Evolutionary conservation across 2,113 vertebrate genomes (phyloP).

Genomic region (Nycticorax nycticorax): DNA sequence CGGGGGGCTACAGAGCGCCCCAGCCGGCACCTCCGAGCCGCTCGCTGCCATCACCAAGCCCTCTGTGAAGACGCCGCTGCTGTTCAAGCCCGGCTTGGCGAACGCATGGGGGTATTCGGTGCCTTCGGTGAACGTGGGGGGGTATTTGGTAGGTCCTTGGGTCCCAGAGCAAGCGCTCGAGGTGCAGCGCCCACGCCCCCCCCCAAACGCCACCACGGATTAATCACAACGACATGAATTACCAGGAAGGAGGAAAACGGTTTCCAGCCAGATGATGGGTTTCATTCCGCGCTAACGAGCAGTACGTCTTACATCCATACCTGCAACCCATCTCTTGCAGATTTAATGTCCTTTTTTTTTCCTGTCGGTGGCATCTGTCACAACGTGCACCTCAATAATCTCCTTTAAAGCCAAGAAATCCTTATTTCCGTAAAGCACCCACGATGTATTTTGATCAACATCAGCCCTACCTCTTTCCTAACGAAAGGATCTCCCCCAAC

Average conservation of each 20-base stretch:
- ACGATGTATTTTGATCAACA: conserved; percentile 69
- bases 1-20: rapidly evolving
- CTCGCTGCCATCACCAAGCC: rapidly evolving
- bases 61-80: rapidly evolving
- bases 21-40: rapidly evolving
- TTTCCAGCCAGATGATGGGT: background rate
- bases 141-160: too few relatives aligned
- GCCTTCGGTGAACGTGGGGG: too few relatives aligned
- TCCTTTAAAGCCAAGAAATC: conserved; percentile 62
- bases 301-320: conserved; percentile 39
- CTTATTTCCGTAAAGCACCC: conserved; percentile 62
- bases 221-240: background rate
- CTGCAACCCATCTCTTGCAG: conserved; percentile 23
- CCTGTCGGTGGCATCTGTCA: conserved; percentile 69
- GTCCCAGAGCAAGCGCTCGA: too few relatives aligned
- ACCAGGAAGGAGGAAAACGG: background rate
- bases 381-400: conserved; percentile 47
- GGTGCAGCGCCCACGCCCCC: background rate
- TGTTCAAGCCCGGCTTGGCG: rapidly evolving
- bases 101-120: too few relatives aligned
- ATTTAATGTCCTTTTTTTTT: conserved; percentile 44
- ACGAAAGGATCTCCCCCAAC: conserved; percentile 10
- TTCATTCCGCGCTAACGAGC: conserved; percentile 19
- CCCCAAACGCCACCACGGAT: rapidly evolving
- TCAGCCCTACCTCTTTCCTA: conserved; percentile 31